Base-by-base conservation (phyloP, 2,113 vertebrate genomes). In the Clarias gariepinus region DNA sequence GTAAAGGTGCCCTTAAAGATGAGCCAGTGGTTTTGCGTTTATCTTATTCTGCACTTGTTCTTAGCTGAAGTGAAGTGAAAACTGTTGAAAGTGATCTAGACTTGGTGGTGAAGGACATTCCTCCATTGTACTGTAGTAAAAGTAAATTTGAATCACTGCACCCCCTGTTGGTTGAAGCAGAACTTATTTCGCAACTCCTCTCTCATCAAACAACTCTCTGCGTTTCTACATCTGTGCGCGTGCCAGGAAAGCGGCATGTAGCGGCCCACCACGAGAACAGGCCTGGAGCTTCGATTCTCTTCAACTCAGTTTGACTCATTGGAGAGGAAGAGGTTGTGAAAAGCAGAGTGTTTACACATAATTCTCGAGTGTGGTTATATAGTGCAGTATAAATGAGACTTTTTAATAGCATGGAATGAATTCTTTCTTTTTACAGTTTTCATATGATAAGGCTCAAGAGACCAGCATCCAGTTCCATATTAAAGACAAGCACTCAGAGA, bases 391-490 rank as follows among this genome's bases (percentile, higher is more conserved):
- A 33, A 64, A 78, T 16, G 8, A 69, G n/a, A 25, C 81, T 74
- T 55, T 4, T 79, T 68, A 79, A 78, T 52, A 36, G 30, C 13
- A 16, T 57, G 12, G 4, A 71, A 12, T 23, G 7, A n/a, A 52
- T 36, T 71, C 3, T 41, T 41, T 41, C 41, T 41, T 86, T 87
- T 87, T 90, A 12, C 82, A 99, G 98, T 96, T 98, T 91, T 94
- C 94, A 87, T 95, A 95, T 1, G 93, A 95, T 55, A 93, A 94
- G 93, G 96, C 95, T 64, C 96, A 97, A 74, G 97, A 96, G 9
- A 91, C 96, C 88, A 95, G 89, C 85, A 91, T 99, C 90, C 94
- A 95, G 81, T 96, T 99, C 91, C 97, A 95, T 16, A 91, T 98
- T 89, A 97, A 94, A 94, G 94, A 94, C 87, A 95, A 95, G 9